Conservation (phyloP, 2,113 vertebrate genomes). For the Pontoporia blainvillei region DNA sequence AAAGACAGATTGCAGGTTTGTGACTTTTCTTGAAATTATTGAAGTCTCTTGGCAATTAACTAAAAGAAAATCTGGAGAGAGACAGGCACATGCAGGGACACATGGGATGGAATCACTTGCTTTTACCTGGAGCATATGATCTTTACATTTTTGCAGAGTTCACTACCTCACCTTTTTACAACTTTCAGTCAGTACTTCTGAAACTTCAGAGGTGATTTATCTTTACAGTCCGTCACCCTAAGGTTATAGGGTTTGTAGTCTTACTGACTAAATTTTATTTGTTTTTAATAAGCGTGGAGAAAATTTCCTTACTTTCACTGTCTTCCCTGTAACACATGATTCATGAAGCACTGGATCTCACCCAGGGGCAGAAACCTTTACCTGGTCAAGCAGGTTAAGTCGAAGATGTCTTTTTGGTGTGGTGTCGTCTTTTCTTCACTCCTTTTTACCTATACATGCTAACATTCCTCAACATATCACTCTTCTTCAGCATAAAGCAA, state of each 20-base stretch:
- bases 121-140: not conserved
- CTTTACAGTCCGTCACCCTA: conserved; percentile 22
- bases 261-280: not conserved
- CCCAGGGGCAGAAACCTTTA: not conserved
- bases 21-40: not conserved
- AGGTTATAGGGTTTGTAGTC: not conserved
- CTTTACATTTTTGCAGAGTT: conserved; percentile 3
- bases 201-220: conserved; percentile 49
- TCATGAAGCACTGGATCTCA: not conserved
- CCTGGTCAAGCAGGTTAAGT: not conserved
- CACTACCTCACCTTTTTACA: not conserved
- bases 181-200: conserved; percentile 40
- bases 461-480: not conserved
- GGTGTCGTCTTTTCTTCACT: not conserved
- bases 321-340: not conserved
- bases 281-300: not conserved
- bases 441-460: not conserved
- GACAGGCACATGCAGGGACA: not conserved
- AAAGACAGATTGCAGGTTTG: not conserved
- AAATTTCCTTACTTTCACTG: not conserved
- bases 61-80: not conserved
- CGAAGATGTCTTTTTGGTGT: not conserved
- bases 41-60: not conserved
- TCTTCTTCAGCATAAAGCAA: not conserved
- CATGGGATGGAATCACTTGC: not conserved